Base-by-base conservation (phyloP, 2,113 vertebrate species). In the Bubo bubo region DNA sequence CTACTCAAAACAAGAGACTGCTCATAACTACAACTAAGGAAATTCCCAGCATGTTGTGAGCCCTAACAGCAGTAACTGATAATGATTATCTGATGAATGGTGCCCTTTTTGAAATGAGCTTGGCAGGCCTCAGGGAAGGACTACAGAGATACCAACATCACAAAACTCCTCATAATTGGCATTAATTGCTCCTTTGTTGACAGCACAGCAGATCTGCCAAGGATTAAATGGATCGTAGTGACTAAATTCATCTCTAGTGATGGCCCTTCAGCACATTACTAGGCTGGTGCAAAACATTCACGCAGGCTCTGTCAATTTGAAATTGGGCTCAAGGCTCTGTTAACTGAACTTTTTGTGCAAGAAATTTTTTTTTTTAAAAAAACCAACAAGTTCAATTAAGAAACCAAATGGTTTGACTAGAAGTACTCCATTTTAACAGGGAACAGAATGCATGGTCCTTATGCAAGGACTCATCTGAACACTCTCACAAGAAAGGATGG, bases 181-280 rank as follows among this genome's bases (percentile, higher is more conserved):
- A 95, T 94, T 95, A 96, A 96, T 84, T 91, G 82, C 83, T 92
- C 66, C 72, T 95, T 94, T 95, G 88, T 91, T 90, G 45, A 94
- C 94, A 94, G 74, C 34, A 52, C 50, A 94, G 63, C 62, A 91
- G 91, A 92, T 88, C 75, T 86, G 91, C 73, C 94, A 89, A 88
- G 34, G 91, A 82, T 10, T 71, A 89, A 91, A 91, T 35, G 60
- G 76, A 96, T 86, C 3, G 0, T 19, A 74, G 55, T 67, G 64
- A 93, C 55, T 81, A 79, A 90, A 86, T 76, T 92, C 45, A 76
- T 92, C 71, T 84, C 37, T 23, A 79, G 43, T 45, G 35, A 77
- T 52, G 49, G 20, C 47, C 72, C 47, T 87, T 87, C 72, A 79
- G 80, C 50, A 73, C 30, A 47, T 64, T 71, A 75, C 53, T 47